Evolutionary conservation across 2,113 vertebrate species (phyloP).

Genomic region (Pseudopipra pipra): DNA sequence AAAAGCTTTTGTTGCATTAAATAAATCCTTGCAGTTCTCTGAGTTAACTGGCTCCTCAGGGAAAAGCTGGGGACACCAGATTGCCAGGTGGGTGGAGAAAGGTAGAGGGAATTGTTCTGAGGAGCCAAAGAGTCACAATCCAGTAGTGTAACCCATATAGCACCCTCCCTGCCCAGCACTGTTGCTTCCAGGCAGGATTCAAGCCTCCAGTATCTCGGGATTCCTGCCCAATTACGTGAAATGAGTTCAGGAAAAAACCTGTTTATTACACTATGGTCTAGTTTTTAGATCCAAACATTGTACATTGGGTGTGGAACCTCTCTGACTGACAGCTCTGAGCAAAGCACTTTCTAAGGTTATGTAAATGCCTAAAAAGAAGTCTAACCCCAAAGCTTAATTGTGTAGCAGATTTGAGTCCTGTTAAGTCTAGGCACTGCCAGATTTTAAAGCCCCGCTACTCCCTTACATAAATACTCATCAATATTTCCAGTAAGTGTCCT

Average conservation of each 20-base stretch:
- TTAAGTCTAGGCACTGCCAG: slow-evolving; percentile 5
- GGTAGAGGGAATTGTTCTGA: not conserved
- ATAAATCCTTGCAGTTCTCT: not conserved
- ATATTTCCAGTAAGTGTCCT: not conserved
- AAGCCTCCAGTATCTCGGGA: not conserved
- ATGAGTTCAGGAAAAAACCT: not conserved
- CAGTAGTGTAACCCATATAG: not conserved
- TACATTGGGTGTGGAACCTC: slow-evolving; percentile 29
- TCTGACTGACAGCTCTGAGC: slow-evolving; percentile 37
- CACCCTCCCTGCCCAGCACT: not conserved
- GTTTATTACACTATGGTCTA: slow-evolving; percentile 9
- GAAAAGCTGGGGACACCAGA: not conserved
- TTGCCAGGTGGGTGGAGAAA: not conserved
- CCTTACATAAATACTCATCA: slow-evolving; percentile 4
- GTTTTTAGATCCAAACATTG: slow-evolving; percentile 32
- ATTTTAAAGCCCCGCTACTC: not conserved
- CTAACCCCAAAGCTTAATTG: slow-evolving; percentile 23
- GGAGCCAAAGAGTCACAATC: not conserved
- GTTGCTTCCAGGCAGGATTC: not conserved
- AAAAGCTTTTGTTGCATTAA: not conserved
- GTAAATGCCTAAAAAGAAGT: slow-evolving; percentile 32
- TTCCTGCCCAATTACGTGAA: slow-evolving; percentile 19
- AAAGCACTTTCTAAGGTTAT: slow-evolving; percentile 32
- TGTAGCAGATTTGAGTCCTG: slow-evolving; percentile 6
- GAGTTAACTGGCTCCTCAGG: not conserved